Conservation (phyloP, 2,888 invertebrate genomes). For the Electrophaes corylata region DNA sequence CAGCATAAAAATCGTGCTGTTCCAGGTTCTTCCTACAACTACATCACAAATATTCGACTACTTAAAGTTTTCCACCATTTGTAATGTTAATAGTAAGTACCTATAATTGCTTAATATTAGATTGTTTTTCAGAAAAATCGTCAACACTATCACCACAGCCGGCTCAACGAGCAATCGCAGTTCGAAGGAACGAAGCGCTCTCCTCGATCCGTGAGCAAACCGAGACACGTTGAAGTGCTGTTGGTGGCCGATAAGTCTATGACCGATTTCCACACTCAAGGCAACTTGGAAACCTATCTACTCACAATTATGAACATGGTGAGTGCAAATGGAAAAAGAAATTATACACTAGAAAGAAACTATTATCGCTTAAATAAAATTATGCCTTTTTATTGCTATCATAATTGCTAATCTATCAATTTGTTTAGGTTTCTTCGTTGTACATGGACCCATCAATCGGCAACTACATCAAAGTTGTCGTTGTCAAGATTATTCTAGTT, state of each 20-base stretch:
- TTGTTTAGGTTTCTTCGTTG: slow-evolving; percentile 87
- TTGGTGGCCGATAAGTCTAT: slow-evolving; percentile 95
- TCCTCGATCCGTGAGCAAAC: slow-evolving; percentile 89
- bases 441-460: slow-evolving; percentile 95
- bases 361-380: background rate
- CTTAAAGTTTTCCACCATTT: background rate
- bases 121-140: slow-evolving; percentile 51
- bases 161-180: slow-evolving; percentile 39
- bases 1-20: too few relatives aligned
- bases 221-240: slow-evolving; percentile 92
- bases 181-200: slow-evolving; percentile 50
- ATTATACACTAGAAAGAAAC: background rate
- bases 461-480: slow-evolving; percentile 95
- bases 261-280: slow-evolving; percentile 93
- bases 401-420: slow-evolving; percentile 9
- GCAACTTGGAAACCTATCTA: slow-evolving; percentile 93
- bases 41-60: too few relatives aligned
- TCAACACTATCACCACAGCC: slow-evolving; percentile 57
- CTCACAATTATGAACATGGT: slow-evolving; percentile 97
- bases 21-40: too few relatives aligned
- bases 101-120: background rate
- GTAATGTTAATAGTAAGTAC: too few relatives aligned
- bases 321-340: slow-evolving; percentile 44
- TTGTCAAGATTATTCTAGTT: slow-evolving; percentile 92
- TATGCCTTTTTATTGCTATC: background rate